These are phyloP conservation scores for Diplodus puntazzo DNA, from an alignment of 2,797 vertebrate species.

Conservation along the genomic window DNA sequence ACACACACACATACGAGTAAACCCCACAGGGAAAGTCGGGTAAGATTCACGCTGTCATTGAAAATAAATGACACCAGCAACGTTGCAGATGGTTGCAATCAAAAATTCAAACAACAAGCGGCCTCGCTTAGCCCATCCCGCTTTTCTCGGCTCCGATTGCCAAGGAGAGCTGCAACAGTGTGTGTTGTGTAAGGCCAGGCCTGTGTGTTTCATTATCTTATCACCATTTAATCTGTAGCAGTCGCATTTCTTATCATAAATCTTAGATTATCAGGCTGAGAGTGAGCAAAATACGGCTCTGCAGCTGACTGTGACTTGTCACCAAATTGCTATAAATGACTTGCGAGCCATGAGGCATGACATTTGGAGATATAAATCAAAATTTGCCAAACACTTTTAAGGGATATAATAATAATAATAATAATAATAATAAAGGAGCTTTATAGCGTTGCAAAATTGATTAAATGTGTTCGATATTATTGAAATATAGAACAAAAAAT, in stretches of 20 bases:
- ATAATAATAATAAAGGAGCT: constrained; percentile 50
- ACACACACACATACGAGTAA: constrained; percentile 33
- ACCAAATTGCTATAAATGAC: constrained; percentile 71
- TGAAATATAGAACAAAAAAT: constrained; percentile 61
- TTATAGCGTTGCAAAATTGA: constrained; percentile 62
- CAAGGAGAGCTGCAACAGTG: constrained; percentile 75
- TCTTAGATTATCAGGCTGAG: constrained; percentile 73
- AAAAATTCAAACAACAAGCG: constrained; percentile 83
- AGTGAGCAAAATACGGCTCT: constrained; percentile 68
- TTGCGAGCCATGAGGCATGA: constrained; percentile 68
- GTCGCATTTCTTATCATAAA: constrained; percentile 79
- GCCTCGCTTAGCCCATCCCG: constrained; percentile 73
- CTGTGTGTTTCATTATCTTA: constrained; percentile 82
- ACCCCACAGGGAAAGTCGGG: constrained; percentile 70
- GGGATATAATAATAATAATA: constrained; percentile 61
- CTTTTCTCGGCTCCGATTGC: constrained; percentile 60
- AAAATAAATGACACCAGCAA: constrained; percentile 82
- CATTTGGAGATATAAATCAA: constrained; percentile 70
- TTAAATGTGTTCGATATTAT: constrained; percentile 62
- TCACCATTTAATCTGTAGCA: constrained; percentile 80
- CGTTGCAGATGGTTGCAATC: constrained; percentile 84
- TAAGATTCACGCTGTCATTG: constrained; percentile 79
- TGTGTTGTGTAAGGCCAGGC: constrained; percentile 72
- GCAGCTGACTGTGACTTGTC: constrained; percentile 70
- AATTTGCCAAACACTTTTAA: constrained; percentile 67